Evolutionary conservation across 2,888 invertebrate species (phyloP).

Genomic region (Chalcosyrphus nemorum): DNA sequence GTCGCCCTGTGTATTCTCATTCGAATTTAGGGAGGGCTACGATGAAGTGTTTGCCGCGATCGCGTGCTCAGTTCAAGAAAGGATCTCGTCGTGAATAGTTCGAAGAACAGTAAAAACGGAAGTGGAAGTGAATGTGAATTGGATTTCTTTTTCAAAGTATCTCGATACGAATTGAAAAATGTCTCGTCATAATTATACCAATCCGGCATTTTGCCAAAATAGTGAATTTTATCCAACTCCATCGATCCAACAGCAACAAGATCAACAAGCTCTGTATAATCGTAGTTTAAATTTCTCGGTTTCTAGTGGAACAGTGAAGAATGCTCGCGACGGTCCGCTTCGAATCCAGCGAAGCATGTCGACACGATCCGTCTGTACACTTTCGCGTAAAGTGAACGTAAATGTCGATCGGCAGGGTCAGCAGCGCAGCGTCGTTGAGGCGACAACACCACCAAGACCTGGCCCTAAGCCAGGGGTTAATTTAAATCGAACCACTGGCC

Average conservation of each 20-base stretch:
- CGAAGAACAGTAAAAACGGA: neutral
- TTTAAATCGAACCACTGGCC: slow-evolving; percentile 70
- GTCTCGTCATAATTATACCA: slow-evolving; percentile 85
- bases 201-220: slow-evolving; percentile 91
- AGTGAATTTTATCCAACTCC: slow-evolving; percentile 85
- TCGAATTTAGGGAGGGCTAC: slow-evolving; percentile 30
- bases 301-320: slow-evolving; percentile 64
- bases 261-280: slow-evolving; percentile 78
- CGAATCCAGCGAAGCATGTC: slow-evolving; percentile 82
- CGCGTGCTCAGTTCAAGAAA: slow-evolving; percentile 70
- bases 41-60: slow-evolving; percentile 43
- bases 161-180: slow-evolving; percentile 74
- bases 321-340: slow-evolving; percentile 80
- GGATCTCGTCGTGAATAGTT: slow-evolving; percentile 60
- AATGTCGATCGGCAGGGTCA: slow-evolving; percentile 74
- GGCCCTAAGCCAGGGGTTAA: slow-evolving; percentile 58
- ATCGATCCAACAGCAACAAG: slow-evolving; percentile 77
- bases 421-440: slow-evolving; percentile 61
- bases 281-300: slow-evolving; percentile 77
- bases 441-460: slow-evolving; percentile 66
- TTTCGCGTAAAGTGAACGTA: slow-evolving; percentile 70
- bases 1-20: slow-evolving; percentile 7
- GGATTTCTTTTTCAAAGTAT: no score
- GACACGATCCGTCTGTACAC: slow-evolving; percentile 79
- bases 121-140: slow-evolving; percentile 6